A percentile compares a stretch with the other conserved stretches of the same genome.
These are phyloP conservation scores for Epistrophella euchroma DNA, from an alignment of 2,888 invertebrate genomes.

Conservation along the genomic window DNA sequence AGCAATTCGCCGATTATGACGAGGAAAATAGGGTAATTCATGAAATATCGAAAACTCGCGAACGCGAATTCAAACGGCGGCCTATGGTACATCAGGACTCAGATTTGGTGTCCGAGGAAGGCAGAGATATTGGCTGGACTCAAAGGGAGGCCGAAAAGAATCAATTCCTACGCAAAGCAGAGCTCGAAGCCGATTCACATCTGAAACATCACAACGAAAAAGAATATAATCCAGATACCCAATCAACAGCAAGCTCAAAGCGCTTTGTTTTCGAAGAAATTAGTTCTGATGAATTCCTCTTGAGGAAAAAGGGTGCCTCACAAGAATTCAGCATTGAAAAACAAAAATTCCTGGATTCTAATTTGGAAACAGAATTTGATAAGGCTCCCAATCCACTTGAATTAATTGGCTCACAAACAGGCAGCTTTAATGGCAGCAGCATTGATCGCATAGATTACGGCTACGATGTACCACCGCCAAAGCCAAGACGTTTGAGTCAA, in stretches of 20 bases:
- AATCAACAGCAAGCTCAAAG: conserved; percentile 87
- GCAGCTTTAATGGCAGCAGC: conserved; percentile 70
- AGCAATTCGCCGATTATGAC: conserved; percentile 86
- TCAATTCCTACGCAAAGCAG: conserved; percentile 81
- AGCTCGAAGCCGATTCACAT: conserved; percentile 81
- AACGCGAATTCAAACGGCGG: conserved; percentile 82
- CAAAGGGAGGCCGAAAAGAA: conserved; percentile 83
- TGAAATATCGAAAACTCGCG: conserved; percentile 82
- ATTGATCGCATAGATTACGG: conserved; percentile 79
- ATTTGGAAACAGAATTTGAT: conserved; percentile 91
- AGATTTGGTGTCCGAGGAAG: conserved; percentile 83
- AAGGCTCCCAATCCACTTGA: conserved; percentile 87
- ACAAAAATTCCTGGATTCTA: conserved; percentile 90
- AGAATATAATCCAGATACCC: conserved; percentile 84
- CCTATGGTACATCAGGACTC: conserved; percentile 84
- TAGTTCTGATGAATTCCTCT: conserved; percentile 94
- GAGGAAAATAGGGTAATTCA: conserved; percentile 86
- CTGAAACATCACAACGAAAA: conserved; percentile 79
- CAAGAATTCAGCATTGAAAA: conserved; percentile 91
- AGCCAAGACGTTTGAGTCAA: conserved; percentile 80
- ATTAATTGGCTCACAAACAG: conserved; percentile 85
- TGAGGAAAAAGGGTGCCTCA: conserved; percentile 92
- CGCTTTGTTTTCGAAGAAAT: conserved; percentile 92
- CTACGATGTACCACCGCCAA: conserved; percentile 83
- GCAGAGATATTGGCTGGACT: conserved; percentile 83